A percentile compares a stretch with the other conserved stretches of the same genome.
phyloP scores from a whole-genome alignment of 2,797 vertebrate genomes.

The Artibeus jamaicensis region DNA sequence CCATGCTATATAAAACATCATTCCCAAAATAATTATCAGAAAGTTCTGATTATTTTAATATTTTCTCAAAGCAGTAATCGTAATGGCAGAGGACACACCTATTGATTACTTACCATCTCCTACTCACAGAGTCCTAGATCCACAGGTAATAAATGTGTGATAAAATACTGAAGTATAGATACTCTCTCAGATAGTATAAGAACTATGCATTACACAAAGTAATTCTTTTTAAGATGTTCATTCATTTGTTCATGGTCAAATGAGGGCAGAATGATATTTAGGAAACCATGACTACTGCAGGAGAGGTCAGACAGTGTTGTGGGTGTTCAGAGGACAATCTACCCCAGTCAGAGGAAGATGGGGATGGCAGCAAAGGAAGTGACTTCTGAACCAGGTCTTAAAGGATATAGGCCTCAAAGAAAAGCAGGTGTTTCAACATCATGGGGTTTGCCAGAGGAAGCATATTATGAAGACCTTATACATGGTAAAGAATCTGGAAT shows the following conservation, averaged over 20 bases:
- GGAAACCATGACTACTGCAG: background rate
- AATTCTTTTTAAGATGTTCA: background rate
- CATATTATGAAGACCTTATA: background rate
- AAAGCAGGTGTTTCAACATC: background rate
- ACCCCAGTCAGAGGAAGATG: background rate
- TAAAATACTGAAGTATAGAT: background rate
- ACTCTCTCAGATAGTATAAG: background rate
- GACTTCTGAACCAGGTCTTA: background rate
- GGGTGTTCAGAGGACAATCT: background rate
- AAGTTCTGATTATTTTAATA: background rate
- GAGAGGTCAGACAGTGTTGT: background rate
- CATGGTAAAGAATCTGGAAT: background rate
- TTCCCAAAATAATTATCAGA: slow-evolving; percentile 10
- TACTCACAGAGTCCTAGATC: background rate
- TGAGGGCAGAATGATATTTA: background rate
- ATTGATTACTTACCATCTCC: background rate
- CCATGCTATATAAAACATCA: background rate
- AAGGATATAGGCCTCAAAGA: background rate
- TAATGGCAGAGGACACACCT: background rate
- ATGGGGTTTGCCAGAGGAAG: background rate
- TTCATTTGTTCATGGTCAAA: background rate
- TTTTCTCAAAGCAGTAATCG: background rate
- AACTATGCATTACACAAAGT: background rate
- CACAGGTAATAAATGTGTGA: background rate
- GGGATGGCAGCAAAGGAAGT: background rate